Evolutionary conservation across 2,113 vertebrate genomes (phyloP), one percentile per base, ranked within the genome.

Genomic region (Brachionichthys hirsutus): DNA sequence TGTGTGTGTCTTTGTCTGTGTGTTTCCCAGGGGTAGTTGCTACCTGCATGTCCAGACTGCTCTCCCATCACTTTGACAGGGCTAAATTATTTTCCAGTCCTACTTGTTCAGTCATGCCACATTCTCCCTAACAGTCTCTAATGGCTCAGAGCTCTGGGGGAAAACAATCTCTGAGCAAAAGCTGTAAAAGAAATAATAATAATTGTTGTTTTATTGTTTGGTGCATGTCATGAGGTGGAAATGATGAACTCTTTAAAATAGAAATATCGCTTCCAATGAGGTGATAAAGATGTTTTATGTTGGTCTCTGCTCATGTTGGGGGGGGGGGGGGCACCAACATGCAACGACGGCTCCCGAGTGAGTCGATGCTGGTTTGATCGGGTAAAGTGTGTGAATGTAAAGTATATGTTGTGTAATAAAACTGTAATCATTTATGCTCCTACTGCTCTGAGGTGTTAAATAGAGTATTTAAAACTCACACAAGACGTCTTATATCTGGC

Each of bases 101-200:
- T 76, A 68, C 85, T 63, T 85, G 85, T 84, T 67, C 22, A 62
- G 75, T 86, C 85, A 72, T 65, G 80, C 72, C 66, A 66, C 45
- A 69, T 73, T 79, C 68, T 65, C 54, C 43, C 30, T 14, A 9
- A 45, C 34, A 68, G 62, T 49, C 56, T 73, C 66, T 56, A 10
- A 73, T 63, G 71, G 65, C 62, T 64, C 71, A 62, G 50, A 18
- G 40, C 61, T 66, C 45, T 2, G 0, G 55, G 41, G 45, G 4
- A 41, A 50, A 16, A n/a, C n/a, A n/a, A 63, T 50, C 17, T 20
- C 48, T 3, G 11, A 59, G 30, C 16, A 67, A 36, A 74, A 34
- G 20, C 2, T 38, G 1, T 1, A 17, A 19, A 43, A 40, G 48
- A n/a, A n/a, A n/a, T n/a, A n/a, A n/a, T n/a, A n/a, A 43, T 30